phyloP scores from a whole-genome alignment of 2,797 vertebrate genomes.

The Onychomys torridus region DNA sequence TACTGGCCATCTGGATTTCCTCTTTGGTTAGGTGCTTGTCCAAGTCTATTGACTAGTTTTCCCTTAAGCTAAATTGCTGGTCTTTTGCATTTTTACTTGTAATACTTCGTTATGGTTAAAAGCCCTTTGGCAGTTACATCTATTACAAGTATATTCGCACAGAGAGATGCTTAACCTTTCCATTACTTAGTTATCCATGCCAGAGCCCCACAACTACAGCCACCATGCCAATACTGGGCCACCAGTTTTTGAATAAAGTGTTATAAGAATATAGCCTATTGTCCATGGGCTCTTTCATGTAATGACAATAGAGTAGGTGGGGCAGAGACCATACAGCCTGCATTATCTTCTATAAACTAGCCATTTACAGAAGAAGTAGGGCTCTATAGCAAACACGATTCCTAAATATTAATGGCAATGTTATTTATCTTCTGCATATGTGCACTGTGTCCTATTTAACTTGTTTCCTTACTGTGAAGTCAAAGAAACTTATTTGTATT shows the following conservation, averaged over 20 bases:
- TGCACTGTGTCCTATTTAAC: neutral
- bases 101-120: constrained; percentile 8
- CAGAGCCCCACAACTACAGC: neutral
- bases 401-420: neutral
- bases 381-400: neutral
- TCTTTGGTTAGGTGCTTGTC: neutral
- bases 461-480: neutral
- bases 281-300: neutral
- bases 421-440: neutral
- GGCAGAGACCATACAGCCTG: neutral
- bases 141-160: neutral
- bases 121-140: neutral
- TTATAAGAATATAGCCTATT: neutral
- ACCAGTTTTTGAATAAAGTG: neutral
- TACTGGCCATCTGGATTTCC: neutral
- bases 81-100: constrained; percentile 3
- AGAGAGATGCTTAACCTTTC: neutral
- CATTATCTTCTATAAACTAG: neutral
- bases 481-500: neutral
- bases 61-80: neutral
- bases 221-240: neutral
- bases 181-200: neutral
- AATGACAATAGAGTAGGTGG: neutral
- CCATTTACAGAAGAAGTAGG: neutral
- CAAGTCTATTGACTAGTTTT: neutral